Conservation (phyloP, 1,140 invertebrate species). For the Drosophila leontia region DNA sequence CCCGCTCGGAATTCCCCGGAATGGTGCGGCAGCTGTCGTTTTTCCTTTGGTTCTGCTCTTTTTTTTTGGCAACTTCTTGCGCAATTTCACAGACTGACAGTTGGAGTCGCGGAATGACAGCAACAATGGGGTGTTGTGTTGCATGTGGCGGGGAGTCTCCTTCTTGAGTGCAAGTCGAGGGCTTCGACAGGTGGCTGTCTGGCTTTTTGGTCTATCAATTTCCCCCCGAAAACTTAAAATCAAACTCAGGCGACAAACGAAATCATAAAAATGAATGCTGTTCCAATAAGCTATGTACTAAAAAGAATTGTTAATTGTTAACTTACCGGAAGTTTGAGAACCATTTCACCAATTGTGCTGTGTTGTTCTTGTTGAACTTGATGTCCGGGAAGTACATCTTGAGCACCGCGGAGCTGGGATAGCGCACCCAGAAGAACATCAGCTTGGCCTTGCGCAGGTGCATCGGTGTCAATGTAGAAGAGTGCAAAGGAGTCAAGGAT, state of each 20-base stretch:
- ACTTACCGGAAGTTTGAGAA: slow-evolving; percentile 99
- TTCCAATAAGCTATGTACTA: slow-evolving; percentile 35
- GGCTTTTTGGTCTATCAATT: slow-evolving; percentile 44
- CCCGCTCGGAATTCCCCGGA: slow-evolving; percentile 28
- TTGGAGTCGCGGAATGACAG: slow-evolving; percentile 54
- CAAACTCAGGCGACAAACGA: slow-evolving; percentile 39
- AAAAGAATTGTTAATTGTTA: slow-evolving; percentile 56
- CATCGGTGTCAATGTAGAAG: slow-evolving; percentile 99
- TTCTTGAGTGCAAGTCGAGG: slow-evolving; percentile 75
- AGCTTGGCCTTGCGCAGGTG: slow-evolving; percentile 99
- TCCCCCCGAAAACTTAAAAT: slow-evolving; percentile 1
- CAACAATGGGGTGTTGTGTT: slow-evolving; percentile 48
- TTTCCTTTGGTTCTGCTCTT: slow-evolving; percentile 28
- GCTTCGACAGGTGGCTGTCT: slow-evolving; percentile 69
- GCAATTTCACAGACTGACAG: slow-evolving; percentile 62
- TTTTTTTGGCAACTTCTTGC: slow-evolving; percentile 71
- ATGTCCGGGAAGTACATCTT: slow-evolving; percentile 99
- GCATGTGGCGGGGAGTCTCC: slow-evolving; percentile 53
- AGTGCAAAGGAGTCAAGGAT: slow-evolving; percentile 93
- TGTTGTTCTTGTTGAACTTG: slow-evolving; percentile 99
- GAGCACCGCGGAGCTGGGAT: slow-evolving; percentile 98
- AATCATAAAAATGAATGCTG: slow-evolving; percentile 80
- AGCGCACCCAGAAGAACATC: slow-evolving; percentile 99
- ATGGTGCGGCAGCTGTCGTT: slow-evolving; percentile 45
- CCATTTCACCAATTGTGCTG: slow-evolving; percentile 99